These are phyloP conservation scores for Stenoptilia bipunctidactyla DNA, from an alignment of 2,888 invertebrate genomes.

Conservation along the genomic window DNA sequence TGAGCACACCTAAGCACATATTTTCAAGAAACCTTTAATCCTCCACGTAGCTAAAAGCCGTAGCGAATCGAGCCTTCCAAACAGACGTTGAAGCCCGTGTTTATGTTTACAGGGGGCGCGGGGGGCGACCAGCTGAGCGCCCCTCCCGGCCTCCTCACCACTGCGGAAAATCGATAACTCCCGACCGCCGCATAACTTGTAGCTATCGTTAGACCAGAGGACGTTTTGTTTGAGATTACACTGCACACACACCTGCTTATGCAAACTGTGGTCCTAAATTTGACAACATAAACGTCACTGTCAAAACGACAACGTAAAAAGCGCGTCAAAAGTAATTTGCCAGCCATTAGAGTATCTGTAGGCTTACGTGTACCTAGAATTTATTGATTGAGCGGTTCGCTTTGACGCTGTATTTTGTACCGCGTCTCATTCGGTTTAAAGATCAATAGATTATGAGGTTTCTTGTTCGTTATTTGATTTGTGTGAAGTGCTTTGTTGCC, in stretches of 20 bases:
- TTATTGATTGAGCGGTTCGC: no score
- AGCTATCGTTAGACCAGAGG: neutral
- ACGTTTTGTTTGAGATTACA: slow-evolving; percentile 19
- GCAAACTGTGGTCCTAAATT: no score
- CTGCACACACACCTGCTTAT: neutral
- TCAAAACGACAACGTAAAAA: no score
- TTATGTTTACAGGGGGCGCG: slow-evolving; percentile 59
- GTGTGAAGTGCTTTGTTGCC: no score
- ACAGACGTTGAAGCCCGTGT: slow-evolving; percentile 36
- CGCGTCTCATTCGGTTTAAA: no score
- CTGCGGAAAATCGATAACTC: slow-evolving; percentile 63
- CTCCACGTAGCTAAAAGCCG: neutral
- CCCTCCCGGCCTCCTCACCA: slow-evolving; percentile 24
- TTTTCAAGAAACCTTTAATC: neutral
- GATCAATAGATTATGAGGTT: no score
- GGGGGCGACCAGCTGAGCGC: slow-evolving; percentile 41
- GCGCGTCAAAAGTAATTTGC: no score
- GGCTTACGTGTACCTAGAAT: no score
- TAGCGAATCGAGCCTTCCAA: neutral
- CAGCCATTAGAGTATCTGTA: no score
- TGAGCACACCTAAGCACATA: neutral
- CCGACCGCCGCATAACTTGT: slow-evolving; percentile 40
- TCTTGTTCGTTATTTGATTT: no score
- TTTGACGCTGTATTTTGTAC: no score
- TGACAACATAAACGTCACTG: no score